Conservation (phyloP, 1,140 invertebrate species). For the Lordiphosa clarofinis region DNA sequence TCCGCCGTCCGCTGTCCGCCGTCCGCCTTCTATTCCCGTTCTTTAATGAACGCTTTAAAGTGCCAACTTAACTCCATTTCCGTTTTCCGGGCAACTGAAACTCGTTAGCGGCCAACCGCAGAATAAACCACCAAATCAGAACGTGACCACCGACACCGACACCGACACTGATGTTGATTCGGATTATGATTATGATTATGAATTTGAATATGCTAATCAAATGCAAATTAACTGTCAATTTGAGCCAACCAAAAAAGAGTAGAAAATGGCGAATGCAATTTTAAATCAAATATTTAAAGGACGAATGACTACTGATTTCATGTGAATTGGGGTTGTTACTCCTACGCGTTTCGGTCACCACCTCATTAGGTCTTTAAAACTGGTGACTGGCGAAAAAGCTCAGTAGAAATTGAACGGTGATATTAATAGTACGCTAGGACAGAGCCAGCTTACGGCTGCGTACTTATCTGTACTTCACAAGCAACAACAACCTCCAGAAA, state of each 20-base stretch:
- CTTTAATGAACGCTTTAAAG: background rate
- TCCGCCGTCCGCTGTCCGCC: too few relatives aligned
- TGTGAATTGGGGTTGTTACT: too few relatives aligned
- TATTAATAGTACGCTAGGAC: too few relatives aligned
- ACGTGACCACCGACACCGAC: too few relatives aligned
- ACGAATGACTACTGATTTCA: background rate
- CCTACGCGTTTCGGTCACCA: too few relatives aligned
- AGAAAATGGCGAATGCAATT: constrained; percentile 24
- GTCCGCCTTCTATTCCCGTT: too few relatives aligned
- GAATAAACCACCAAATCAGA: constrained; percentile 15
- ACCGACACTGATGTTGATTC: constrained; percentile 24
- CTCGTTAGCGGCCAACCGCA: constrained; percentile 22
- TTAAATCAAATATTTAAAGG: background rate
- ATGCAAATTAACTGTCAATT: constrained; percentile 39
- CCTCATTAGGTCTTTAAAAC: too few relatives aligned
- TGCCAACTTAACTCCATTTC: constrained; percentile 17
- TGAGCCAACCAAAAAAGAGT: too few relatives aligned
- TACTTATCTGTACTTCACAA: too few relatives aligned
- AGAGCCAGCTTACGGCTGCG: too few relatives aligned
- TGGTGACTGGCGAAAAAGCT: too few relatives aligned
- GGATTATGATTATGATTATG: constrained; percentile 23
- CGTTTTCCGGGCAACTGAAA: constrained; percentile 3
- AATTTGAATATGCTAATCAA: background rate
- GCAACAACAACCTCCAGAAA: too few relatives aligned
- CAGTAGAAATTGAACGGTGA: rapidly evolving